Conservation (phyloP, 2,888 invertebrate genomes). For the Pomacea canaliculata region DNA sequence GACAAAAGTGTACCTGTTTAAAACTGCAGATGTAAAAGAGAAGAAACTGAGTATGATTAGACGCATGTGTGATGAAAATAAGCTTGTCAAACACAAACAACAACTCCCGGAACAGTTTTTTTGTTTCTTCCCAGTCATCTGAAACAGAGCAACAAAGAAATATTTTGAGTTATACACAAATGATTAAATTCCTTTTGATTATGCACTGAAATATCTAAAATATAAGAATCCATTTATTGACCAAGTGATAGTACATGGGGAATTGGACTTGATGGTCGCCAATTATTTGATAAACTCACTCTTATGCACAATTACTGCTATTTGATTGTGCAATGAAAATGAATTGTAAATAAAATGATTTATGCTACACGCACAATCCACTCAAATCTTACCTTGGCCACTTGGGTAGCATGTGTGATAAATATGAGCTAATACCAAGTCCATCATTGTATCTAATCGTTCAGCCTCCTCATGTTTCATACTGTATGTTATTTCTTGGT, state of each 20-base stretch:
- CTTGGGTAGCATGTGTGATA: conserved; percentile 47
- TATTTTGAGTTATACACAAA: background rate
- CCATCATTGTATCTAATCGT: conserved; percentile 83
- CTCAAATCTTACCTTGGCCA: conserved; percentile 39
- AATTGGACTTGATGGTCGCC: too few species aligned
- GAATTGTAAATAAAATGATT: too few species aligned
- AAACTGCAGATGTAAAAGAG: conserved; percentile 82
- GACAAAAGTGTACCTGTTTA: conserved; percentile 72
- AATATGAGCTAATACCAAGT: conserved; percentile 80
- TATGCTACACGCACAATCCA: too few species aligned
- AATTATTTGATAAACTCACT: too few species aligned
- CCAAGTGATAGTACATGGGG: too few species aligned
- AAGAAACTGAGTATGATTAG: conserved; percentile 83
- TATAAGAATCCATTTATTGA: too few species aligned
- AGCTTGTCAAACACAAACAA: conserved; percentile 83
- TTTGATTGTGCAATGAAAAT: too few species aligned
- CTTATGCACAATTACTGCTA: too few species aligned
- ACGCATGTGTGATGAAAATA: conserved; percentile 86
- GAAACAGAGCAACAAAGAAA: conserved; percentile 24
- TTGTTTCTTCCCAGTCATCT: conserved; percentile 75
- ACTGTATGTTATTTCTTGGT: conserved; percentile 12
- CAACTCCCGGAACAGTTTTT: conserved; percentile 76
- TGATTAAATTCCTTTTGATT: background rate
- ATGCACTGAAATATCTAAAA: too few species aligned
- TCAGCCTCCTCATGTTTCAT: conserved; percentile 71